A percentile compares a stretch with the other conserved stretches of the same genome.
These are phyloP conservation scores for Lutjanus campechanus DNA, from an alignment of 2,797 vertebrate genomes.

Conservation along the genomic window DNA sequence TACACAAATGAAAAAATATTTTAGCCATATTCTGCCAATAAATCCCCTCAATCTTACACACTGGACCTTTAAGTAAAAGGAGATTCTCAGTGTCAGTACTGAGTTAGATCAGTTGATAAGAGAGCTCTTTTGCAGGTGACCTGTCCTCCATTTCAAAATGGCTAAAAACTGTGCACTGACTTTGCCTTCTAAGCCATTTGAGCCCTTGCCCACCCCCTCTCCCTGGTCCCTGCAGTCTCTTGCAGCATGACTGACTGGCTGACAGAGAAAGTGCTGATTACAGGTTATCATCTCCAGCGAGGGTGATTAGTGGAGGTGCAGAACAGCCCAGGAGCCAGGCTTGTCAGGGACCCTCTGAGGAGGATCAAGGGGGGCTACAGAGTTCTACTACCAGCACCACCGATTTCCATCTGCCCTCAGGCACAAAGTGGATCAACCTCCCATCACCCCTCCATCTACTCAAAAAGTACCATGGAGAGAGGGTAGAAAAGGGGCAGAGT, in stretches of 20 bases:
- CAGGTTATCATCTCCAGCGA: constrained; percentile 63
- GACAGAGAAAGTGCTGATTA: constrained; percentile 71
- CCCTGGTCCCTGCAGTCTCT: constrained; percentile 22
- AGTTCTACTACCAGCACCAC: constrained; percentile 31
- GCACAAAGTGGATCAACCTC: constrained; percentile 47
- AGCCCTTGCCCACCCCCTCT: constrained; percentile 16
- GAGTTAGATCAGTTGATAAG: constrained; percentile 12
- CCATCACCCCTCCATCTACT: constrained; percentile 26
- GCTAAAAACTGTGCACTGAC: constrained; percentile 29
- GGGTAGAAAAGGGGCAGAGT: neutral
- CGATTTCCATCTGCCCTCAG: constrained; percentile 36
- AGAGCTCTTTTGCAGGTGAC: neutral
- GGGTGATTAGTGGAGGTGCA: constrained; percentile 66
- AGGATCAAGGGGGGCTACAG: constrained; percentile 53
- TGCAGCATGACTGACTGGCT: constrained; percentile 53
- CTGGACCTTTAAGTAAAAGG: neutral
- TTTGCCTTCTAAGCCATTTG: constrained; percentile 43
- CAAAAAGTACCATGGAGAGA: constrained; percentile 27
- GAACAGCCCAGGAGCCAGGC: constrained; percentile 43
- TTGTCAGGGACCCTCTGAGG: constrained; percentile 63
- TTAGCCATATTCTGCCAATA: no score
- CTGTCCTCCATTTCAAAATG: constrained; percentile 19
- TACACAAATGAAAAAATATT: no score
- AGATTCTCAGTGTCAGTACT: neutral
- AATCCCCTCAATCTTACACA: no score